These are phyloP conservation scores for Prosapia bicincta DNA, from an alignment of 2,888 invertebrate genomes.

Conservation along the genomic window DNA sequence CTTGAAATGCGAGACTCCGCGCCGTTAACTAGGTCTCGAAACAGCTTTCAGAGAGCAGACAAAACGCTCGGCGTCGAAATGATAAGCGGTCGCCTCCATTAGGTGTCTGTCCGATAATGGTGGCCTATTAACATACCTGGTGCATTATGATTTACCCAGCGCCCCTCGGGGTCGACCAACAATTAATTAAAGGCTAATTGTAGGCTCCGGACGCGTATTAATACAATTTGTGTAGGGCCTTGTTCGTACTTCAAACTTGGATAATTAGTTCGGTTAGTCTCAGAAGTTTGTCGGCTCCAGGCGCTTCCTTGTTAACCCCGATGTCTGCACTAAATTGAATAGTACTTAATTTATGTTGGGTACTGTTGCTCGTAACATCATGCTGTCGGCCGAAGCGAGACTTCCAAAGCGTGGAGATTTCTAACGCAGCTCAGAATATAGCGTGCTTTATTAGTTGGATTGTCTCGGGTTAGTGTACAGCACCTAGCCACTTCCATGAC, in stretches of 20 bases:
- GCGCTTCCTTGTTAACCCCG: neutral
- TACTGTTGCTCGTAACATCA: neutral
- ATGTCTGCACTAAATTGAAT: neutral
- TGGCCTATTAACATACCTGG: neutral
- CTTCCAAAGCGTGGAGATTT: neutral
- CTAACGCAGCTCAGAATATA: too few relatives aligned
- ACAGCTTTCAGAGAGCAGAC: neutral
- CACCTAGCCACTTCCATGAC: too few relatives aligned
- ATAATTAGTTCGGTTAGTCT: neutral
- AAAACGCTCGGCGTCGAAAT: neutral
- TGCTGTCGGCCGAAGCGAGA: neutral
- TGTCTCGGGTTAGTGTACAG: too few relatives aligned
- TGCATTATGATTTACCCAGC: neutral
- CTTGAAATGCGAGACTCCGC: neutral
- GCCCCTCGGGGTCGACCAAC: neutral
- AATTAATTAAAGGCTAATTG: conserved; percentile 2
- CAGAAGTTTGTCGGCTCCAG: neutral
- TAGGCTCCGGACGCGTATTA: neutral
- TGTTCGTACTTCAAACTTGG: neutral
- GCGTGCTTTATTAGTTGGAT: too few relatives aligned
- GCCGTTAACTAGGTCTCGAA: neutral
- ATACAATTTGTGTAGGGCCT: neutral
- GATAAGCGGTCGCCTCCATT: neutral
- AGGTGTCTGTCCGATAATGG: neutral
- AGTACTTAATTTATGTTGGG: neutral